Evolutionary conservation across 2,113 vertebrate species (phyloP), one percentile per base, ranked within the genome.

Genomic region (Mugil cephalus): DNA sequence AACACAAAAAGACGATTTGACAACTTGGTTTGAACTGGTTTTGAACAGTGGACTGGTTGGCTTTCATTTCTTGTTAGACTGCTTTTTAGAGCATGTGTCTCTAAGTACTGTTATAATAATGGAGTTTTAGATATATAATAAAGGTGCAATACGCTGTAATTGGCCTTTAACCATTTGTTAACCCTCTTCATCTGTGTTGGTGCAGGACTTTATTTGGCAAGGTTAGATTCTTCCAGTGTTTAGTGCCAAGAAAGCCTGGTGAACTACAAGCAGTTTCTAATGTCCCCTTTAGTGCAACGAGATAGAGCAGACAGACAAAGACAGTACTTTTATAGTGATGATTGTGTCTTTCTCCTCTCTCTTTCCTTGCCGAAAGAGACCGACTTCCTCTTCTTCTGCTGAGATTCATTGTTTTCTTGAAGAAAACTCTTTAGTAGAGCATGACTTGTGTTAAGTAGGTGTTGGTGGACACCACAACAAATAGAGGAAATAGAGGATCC

Each of bases 331-430:
- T 67, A 63, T 54, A 83, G 46, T 45, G 18, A 77, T 82, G 69
- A 13, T 13, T 59, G 51, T 14, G 60, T 39, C 52, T n/a, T 4
- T 70, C 34, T 60, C 42, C 18, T 84, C 35, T 47, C 69, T 80
- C 69, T 85, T 82, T n/a, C 15, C 11, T 71, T 18, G 69, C 79
- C 55, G 35, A 34, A 18, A 79, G 81, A 72, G 78, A 74, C 77
- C 68, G 1, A 12, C 40, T 1, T 2, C 13, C 14, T 12, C 4
- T 15, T 72, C 70, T 62, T 17, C 42, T 21, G 17, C 15, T 12
- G 11, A 59, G 42, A 70, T n/a, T 48, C 17, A 35, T 12, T 24
- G 43, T 48, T 7, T 17, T 38, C 10, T 30, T 34, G 8, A 40
- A 30, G 24, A 30, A 30, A 30, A 30, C 24, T 30, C 12, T 60